Base-by-base conservation (phyloP, 2,797 vertebrate species). In the Todus mexicanus region DNA sequence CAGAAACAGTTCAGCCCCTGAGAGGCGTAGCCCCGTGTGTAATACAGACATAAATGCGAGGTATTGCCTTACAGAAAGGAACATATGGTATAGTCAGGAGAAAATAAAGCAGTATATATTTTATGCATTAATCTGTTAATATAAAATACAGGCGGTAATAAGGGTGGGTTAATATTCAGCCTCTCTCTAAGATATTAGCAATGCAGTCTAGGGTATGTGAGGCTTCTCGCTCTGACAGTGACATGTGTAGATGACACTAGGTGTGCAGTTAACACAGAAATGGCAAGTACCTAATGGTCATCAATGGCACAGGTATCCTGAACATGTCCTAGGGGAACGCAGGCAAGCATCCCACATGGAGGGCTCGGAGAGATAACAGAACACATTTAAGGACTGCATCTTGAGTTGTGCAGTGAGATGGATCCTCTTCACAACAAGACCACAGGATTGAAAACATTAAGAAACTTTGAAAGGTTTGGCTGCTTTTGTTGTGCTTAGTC, bases 21-120 rank as follows among this genome's bases (percentile, higher is more conserved):
- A 47, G 87, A 61, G 38, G 29, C 0, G 0, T 11, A 75, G 59
- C 38, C n/a, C 22, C 2, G 0, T 0, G 1, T 48, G 74, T 66
- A 87, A 89, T 16, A 54, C n/a, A 73, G n/a, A 43, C 19, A 25
- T 57, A 63, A 75, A 66, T 33, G 37, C 40, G 71, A 89, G n/a
- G n/a, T 54, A 33, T 37, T 78, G 70, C 29, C 65, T 90, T 61
- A 65, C 47, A 78, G 84, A 87, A 89, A 69, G 71, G 47, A 94
- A 65, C 74, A 84, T 72, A 65, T 33, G 54, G 42, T 81, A 47
- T 70, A 70, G 82, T 20, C 68, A 89, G 19, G 12, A 60, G 81
- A 87, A 42, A 75, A 84, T 75, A 76, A 89, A 87, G 64, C 60
- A 48, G 47, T n/a, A 48, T 12, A 19, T 11, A 66, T 48, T 86